These are phyloP conservation scores for Glomeris maerens DNA, from an alignment of 1,140 invertebrate genomes.

Conservation along the genomic window DNA sequence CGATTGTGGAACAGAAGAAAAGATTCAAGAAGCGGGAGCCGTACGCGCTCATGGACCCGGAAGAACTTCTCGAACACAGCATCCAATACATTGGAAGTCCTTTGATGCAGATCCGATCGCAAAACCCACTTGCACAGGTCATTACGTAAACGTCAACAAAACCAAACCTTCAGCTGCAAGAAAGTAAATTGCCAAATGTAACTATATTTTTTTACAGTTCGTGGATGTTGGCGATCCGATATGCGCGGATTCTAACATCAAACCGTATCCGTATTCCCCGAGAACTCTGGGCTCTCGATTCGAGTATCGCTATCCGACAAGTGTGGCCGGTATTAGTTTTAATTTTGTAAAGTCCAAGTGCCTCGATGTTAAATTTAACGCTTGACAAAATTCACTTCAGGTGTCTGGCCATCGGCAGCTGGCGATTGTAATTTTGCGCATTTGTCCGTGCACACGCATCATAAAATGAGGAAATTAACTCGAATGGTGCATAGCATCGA, in stretches of 20 bases:
- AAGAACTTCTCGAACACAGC: no score
- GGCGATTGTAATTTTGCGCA: background rate
- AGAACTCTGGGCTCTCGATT: conserved; percentile 37
- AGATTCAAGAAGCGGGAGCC: no score
- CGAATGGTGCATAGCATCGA: no score
- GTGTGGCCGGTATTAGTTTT: conserved; percentile 50
- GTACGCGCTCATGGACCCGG: no score
- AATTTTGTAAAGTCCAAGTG: conserved; percentile 6
- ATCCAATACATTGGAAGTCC: no score
- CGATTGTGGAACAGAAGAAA: no score
- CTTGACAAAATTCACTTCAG: conserved; percentile 5
- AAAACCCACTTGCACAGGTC: no score
- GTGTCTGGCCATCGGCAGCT: background rate
- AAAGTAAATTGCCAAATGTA: no score
- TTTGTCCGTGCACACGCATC: background rate
- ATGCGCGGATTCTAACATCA: conserved; percentile 39
- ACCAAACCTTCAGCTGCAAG: no score
- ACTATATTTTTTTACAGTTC: conserved; percentile 26
- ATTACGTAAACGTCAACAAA: no score
- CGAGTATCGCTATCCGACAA: conserved; percentile 44
- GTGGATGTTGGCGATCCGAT: conserved; percentile 39
- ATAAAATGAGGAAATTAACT: background rate
- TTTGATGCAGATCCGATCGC: no score
- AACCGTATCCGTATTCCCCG: conserved; percentile 42
- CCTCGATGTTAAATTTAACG: conserved; percentile 1